phyloP scores from a whole-genome alignment of 1,140 invertebrate genomes.

The Microplitis mediator region DNA sequence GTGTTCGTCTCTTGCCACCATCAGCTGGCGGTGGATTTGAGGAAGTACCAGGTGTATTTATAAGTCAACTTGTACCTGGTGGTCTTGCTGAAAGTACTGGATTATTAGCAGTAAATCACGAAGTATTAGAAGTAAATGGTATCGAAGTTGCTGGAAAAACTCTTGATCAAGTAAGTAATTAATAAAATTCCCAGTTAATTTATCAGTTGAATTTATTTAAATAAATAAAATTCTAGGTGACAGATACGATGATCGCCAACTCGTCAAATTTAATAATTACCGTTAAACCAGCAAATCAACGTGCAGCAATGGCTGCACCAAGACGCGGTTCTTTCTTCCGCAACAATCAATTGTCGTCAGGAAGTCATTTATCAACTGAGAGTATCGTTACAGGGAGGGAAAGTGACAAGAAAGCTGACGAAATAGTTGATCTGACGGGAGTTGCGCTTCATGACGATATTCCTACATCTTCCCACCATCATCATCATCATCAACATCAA shows the following conservation, averaged over 20 bases:
- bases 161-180: slow-evolving; percentile 83
- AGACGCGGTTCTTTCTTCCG: slow-evolving; percentile 77
- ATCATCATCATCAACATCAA: slow-evolving; percentile 49
- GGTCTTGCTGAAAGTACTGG: slow-evolving; percentile 93
- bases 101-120: slow-evolving; percentile 96
- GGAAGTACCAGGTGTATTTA: slow-evolving; percentile 94
- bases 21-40: slow-evolving; percentile 76
- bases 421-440: slow-evolving; percentile 77
- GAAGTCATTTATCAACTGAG: slow-evolving; percentile 71
- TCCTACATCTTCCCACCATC: slow-evolving; percentile 44
- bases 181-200: not conserved
- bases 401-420: slow-evolving; percentile 69
- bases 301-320: slow-evolving; percentile 70
- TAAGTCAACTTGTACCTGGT: slow-evolving; percentile 87
- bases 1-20: slow-evolving; percentile 82
- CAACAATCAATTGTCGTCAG: slow-evolving; percentile 78
- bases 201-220: slow-evolving; percentile 17
- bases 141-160: slow-evolving; percentile 98
- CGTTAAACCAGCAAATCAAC: slow-evolving; percentile 94
- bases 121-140: slow-evolving; percentile 99
- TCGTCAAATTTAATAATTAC: slow-evolving; percentile 99
- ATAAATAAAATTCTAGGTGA: slow-evolving; percentile 72
- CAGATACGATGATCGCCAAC: slow-evolving; percentile 99
- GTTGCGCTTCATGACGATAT: slow-evolving; percentile 60
- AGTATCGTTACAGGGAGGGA: slow-evolving; percentile 64